phyloP scores from a whole-genome alignment of 2,888 invertebrate species.

The Schizotus pectinicornis region DNA sequence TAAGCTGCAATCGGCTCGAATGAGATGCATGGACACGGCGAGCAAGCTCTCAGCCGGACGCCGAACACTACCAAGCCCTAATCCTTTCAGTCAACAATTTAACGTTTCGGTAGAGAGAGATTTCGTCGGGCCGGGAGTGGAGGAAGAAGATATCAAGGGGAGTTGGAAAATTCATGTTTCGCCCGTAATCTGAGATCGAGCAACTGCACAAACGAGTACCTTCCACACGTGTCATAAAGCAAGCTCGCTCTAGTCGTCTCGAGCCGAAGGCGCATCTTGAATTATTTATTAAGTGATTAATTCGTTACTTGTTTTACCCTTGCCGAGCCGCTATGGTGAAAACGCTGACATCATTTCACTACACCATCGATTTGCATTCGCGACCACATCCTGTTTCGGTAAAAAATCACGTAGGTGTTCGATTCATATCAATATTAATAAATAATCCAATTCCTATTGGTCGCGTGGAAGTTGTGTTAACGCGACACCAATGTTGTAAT shows the following conservation, averaged over 20 bases:
- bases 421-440: conserved; percentile 23
- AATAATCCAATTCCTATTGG: conserved; percentile 24
- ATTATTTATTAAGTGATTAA: conserved; percentile 47
- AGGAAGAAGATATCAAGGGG: conserved; percentile 45
- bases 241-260: conserved; percentile 33
- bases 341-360: conserved; percentile 10
- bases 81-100: neutral
- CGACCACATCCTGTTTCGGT: conserved; percentile 4
- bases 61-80: conserved; percentile 6
- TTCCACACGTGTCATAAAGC: conserved; percentile 40
- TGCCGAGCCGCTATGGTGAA: conserved; percentile 17
- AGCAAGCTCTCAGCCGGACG: conserved; percentile 38
- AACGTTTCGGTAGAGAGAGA: no score
- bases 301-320: conserved; percentile 37
- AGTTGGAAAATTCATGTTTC: conserved; percentile 43
- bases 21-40: conserved; percentile 51
- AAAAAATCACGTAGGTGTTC: conserved; percentile 23
- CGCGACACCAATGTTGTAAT: neutral
- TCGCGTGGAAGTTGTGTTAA: conserved; percentile 16
- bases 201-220: conserved; percentile 22
- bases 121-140: conserved; percentile 12
- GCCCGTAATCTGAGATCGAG: conserved; percentile 37
- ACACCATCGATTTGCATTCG: conserved; percentile 15
- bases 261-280: conserved; percentile 40
- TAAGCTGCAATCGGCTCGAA: conserved; percentile 35